These are phyloP conservation scores for Psix sp. DNA, from an alignment of 1,140 invertebrate species.

Conservation along the genomic window DNA sequence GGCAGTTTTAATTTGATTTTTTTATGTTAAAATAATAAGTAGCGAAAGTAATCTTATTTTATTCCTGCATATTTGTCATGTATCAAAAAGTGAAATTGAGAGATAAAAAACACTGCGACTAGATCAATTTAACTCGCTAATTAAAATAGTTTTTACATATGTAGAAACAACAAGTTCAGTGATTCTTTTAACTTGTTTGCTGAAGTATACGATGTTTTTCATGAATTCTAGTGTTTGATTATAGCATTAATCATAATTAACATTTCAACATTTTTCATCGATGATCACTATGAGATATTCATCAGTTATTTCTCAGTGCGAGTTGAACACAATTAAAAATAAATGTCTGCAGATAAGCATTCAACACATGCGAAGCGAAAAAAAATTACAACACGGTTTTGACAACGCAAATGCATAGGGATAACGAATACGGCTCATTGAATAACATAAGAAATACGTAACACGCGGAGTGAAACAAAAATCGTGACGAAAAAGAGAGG, in stretches of 20 bases:
- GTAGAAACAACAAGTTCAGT: no score
- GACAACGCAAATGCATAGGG: slow-evolving; percentile 42
- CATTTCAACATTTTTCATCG: neutral
- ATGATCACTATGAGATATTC: slow-evolving; percentile 1
- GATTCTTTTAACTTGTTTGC: no score
- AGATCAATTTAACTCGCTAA: no score
- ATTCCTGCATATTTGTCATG: no score
- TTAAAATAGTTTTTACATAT: no score
- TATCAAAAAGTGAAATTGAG: no score
- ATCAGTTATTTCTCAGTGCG: neutral
- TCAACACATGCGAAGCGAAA: slow-evolving; percentile 20
- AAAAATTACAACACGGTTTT: slow-evolving; percentile 48
- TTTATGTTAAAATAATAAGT: no score
- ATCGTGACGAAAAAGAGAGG: slow-evolving; percentile 16
- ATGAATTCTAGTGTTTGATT: no score
- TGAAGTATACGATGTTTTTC: no score
- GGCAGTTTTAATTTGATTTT: no score
- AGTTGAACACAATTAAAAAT: slow-evolving; percentile 32
- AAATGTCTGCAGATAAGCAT: slow-evolving; percentile 40
- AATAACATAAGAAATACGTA: slow-evolving; percentile 56
- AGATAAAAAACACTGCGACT: no score
- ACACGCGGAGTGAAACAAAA: slow-evolving; percentile 45
- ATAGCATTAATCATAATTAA: slow-evolving; percentile 2
- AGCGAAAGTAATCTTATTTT: no score
- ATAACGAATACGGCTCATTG: slow-evolving; percentile 50